Percentiles rank a stretch among this genome's conserved stretches.
Evolutionary conservation across 2,113 vertebrate species (phyloP).

Genomic region (Gallinago undulata): DNA sequence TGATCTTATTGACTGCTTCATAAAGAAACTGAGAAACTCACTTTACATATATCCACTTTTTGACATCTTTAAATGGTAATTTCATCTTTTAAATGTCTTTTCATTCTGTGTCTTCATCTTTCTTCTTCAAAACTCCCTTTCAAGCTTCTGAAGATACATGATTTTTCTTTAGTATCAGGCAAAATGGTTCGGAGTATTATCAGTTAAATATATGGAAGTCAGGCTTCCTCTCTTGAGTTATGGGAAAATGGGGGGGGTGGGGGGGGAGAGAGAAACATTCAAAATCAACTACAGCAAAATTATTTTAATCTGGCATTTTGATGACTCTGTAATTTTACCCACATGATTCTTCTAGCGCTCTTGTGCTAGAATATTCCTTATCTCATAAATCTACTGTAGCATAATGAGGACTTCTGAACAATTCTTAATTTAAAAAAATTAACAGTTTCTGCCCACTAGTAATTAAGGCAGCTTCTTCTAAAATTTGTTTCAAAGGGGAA

Average conservation of each 20-base stretch:
- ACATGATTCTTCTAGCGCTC: background rate
- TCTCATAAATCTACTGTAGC: background rate
- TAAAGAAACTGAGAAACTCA: constrained; percentile 1
- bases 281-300: background rate
- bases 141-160: constrained; percentile 16
- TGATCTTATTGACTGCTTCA: constrained; percentile 32
- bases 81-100: constrained; percentile 29
- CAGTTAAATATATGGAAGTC: background rate
- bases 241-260: background rate
- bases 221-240: background rate
- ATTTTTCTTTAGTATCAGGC: background rate
- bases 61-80: constrained; percentile 36
- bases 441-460: background rate
- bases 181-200: background rate
- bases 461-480: background rate
- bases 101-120: constrained; percentile 11
- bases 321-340: background rate
- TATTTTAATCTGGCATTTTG: background rate
- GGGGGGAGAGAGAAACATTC: background rate
- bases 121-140: constrained; percentile 27
- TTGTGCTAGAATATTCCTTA: background rate
- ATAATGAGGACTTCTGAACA: background rate
- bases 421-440: background rate
- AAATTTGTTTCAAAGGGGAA: background rate
- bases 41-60: background rate